phyloP scores from a whole-genome alignment of 2,797 vertebrate species.

The Clarias pachynema region DNA sequence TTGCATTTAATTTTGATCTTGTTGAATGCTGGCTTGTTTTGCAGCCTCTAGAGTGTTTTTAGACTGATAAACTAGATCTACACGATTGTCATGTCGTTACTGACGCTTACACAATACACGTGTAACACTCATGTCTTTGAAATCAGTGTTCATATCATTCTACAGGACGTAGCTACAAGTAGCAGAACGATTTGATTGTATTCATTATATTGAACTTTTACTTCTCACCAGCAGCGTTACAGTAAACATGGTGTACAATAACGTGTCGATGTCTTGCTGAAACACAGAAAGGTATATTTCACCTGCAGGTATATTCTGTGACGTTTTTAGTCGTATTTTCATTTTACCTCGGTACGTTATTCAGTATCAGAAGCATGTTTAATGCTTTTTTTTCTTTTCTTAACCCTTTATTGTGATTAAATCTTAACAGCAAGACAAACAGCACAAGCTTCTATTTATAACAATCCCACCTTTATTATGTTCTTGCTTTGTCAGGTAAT shows the following conservation, averaged over 20 bases:
- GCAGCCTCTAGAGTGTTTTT: neutral
- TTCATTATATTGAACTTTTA: neutral
- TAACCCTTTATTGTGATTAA: neutral
- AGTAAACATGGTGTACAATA: neutral
- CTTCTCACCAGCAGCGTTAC: neutral
- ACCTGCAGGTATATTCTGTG: too few species aligned
- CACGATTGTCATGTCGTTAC: too few species aligned
- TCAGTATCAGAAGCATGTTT: neutral
- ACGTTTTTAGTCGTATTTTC: neutral
- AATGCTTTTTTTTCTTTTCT: too few species aligned
- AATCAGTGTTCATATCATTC: neutral
- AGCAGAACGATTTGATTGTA: too few species aligned
- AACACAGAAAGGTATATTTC: neutral
- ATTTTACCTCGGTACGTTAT: neutral
- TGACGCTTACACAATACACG: neutral
- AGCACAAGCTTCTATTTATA: neutral
- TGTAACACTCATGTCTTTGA: neutral
- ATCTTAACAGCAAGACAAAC: neutral
- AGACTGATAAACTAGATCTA: neutral
- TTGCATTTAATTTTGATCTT: neutral
- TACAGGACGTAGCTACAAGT: neutral
- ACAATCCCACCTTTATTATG: neutral
- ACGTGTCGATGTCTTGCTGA: neutral
- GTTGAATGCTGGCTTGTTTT: neutral
- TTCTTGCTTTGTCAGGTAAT: neutral